Base-by-base conservation (phyloP, 2,797 vertebrate genomes). In the Tragelaphus oryx region DNA sequence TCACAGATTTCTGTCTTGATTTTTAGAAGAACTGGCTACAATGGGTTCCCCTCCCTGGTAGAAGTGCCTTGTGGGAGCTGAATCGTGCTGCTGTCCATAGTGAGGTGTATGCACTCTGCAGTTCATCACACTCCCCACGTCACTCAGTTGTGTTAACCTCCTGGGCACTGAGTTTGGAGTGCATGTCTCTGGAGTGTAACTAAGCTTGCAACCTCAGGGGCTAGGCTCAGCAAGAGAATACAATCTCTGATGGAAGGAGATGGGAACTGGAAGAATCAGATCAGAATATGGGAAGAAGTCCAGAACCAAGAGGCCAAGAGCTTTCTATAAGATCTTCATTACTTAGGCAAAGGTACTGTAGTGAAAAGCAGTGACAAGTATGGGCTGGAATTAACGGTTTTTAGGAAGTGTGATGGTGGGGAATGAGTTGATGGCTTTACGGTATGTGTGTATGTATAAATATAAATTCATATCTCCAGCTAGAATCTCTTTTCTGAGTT, bases 1-100 rank as follows among this genome's bases (percentile, higher is more conserved):
- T 75, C 50, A 54, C 79, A 60, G 50, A 75, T 89, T 94, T 96
- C 52, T 87, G 17, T 26, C 28, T 95, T 81, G 62, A 86, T n/a
- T 81, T 84, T 96, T 46, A 86, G 30, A 95, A 91, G 52, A 75
- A 33, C 11, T 20, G 81, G 55, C 78, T 84, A 68, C 1, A 12
- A 2, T 0, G 14, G 16, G 4, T 8, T 5, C 4, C 48, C 18
- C 9, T 62, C 13, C 13, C 17, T 44, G n/a, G 8, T 1, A 48
- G 50, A 37, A 30, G 17, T 5, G 1, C 2, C 12, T 6, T 0
- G 5, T 26, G 4, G 62, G 13, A 65, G 48, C 52, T 37, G 50
- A 62, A 41, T 7, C 20, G 12, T 30, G 57, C 62, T 59, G 80
- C 55, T 85, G 52, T 44, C 86, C 86, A 54, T 16, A 59, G 17